These are phyloP conservation scores for Megaceryle torquata DNA, from an alignment of 2,113 vertebrate genomes.

Conservation along the genomic window DNA sequence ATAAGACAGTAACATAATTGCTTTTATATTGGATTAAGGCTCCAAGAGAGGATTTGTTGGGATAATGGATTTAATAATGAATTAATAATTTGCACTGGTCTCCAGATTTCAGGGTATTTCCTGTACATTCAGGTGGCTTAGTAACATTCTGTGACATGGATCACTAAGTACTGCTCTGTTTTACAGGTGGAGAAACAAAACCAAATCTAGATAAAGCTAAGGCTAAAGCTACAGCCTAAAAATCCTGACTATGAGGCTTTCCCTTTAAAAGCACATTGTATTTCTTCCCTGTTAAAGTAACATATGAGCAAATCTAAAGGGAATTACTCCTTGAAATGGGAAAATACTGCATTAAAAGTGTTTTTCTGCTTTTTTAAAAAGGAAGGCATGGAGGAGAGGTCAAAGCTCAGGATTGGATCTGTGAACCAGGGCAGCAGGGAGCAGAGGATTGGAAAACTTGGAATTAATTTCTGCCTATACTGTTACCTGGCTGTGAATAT, in stretches of 20 bases:
- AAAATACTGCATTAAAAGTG: not conserved
- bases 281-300: not conserved
- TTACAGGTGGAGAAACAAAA: not conserved
- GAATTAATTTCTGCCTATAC: not conserved
- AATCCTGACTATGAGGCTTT: not conserved
- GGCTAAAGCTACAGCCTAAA: not conserved
- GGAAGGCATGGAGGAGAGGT: not conserved
- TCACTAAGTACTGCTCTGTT: not conserved
- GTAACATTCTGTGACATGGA: not conserved
- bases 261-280: not conserved
- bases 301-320: not conserved
- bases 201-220: not conserved
- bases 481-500: not conserved
- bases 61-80: not conserved
- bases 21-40: not conserved
- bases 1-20: not conserved
- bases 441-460: not conserved
- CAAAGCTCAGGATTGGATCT: not conserved
- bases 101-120: not conserved
- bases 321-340: not conserved
- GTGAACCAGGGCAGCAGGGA: not conserved
- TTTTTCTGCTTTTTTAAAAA: not conserved
- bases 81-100: not conserved
- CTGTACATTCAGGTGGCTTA: not conserved
- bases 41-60: not conserved